Percentiles rank a stretch among this genome's conserved stretches.
These are phyloP conservation scores for Dromiciops gliroides DNA, from an alignment of 2,113 vertebrate species.

Conservation along the genomic window DNA sequence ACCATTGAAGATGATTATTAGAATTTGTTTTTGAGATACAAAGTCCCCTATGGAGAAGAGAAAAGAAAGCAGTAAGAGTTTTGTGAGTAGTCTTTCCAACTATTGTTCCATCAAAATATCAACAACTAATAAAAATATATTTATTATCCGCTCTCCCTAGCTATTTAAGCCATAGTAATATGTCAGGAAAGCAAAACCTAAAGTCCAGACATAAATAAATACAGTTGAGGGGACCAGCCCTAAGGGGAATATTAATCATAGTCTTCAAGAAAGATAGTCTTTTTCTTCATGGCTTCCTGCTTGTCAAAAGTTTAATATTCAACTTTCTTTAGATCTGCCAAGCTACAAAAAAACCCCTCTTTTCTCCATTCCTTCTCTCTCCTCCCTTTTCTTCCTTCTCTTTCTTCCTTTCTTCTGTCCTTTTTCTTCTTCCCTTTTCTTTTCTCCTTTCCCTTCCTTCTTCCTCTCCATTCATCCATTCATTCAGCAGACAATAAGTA, in stretches of 20 bases:
- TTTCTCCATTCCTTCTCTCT: not conserved
- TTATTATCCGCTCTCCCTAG: not conserved
- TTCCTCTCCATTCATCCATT: not conserved
- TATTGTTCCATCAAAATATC: slow-evolving; percentile 44
- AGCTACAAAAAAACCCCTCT: not conserved
- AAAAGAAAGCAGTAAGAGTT: slow-evolving; percentile 15
- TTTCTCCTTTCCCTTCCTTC: not conserved
- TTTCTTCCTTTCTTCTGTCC: not conserved
- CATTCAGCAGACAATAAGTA: not conserved
- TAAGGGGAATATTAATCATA: slow-evolving; percentile 21
- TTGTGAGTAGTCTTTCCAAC: not conserved
- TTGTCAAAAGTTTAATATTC: slow-evolving; percentile 27
- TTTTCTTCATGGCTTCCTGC: not conserved
- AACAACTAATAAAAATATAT: slow-evolving; percentile 14
- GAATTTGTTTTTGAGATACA: slow-evolving; percentile 30
- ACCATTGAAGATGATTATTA: not conserved
- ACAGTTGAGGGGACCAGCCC: slow-evolving; percentile 17
- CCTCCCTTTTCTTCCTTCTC: not conserved
- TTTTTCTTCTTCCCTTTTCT: not conserved
- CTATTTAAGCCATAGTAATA: slow-evolving; percentile 48
- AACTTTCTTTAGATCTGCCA: not conserved
- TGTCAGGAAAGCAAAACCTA: slow-evolving; percentile 47
- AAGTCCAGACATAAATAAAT: slow-evolving; percentile 44
- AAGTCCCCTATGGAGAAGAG: not conserved
- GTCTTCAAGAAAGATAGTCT: not conserved